Evolutionary conservation across 1,140 invertebrate genomes (phyloP).

Genomic region (Thrips palmi): DNA sequence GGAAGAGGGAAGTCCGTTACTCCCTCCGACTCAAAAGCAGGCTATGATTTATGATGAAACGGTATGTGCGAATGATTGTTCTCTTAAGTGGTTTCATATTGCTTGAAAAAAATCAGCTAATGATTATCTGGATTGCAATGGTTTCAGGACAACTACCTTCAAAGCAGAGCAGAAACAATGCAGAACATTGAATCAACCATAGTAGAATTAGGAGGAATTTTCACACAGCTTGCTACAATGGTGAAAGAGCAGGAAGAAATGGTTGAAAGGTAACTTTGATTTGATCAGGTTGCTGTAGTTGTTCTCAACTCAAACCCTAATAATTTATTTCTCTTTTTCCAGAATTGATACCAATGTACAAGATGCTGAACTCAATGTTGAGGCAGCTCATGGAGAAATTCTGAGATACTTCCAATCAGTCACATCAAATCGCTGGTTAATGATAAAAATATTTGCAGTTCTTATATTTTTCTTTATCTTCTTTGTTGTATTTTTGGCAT

Average conservation of each 20-base stretch:
- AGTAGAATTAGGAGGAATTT: conserved; percentile 96
- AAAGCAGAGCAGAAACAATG: conserved; percentile 91
- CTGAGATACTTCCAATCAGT: conserved; percentile 97
- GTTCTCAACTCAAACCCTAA: conserved; percentile 5
- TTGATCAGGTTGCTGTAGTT: not conserved
- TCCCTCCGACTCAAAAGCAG: conserved; percentile 23
- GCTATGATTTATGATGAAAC: conserved; percentile 62
- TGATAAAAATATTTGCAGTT: conserved; percentile 98
- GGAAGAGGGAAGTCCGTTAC: conserved; percentile 31
- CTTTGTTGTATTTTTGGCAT: conserved; percentile 90
- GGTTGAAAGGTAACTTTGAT: conserved; percentile 55
- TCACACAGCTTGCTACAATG: conserved; percentile 94
- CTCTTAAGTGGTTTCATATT: conserved; percentile 1
- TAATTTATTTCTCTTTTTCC: conserved; percentile 18
- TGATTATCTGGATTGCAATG: not conserved
- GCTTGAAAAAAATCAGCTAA: conserved; percentile 8
- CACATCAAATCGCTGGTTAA: conserved; percentile 93
- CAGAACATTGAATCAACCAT: conserved; percentile 98
- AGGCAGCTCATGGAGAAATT: conserved; percentile 92
- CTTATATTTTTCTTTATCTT: conserved; percentile 98
- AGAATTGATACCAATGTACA: conserved; percentile 96
- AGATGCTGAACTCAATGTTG: conserved; percentile 89
- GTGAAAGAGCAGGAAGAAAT: conserved; percentile 99
- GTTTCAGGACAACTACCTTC: conserved; percentile 65
- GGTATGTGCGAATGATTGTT: conserved; percentile 20